Percentiles rank a stretch among this genome's conserved stretches.
phyloP scores from a whole-genome alignment of 2,888 invertebrate species.

The Artemia sp. region DNA sequence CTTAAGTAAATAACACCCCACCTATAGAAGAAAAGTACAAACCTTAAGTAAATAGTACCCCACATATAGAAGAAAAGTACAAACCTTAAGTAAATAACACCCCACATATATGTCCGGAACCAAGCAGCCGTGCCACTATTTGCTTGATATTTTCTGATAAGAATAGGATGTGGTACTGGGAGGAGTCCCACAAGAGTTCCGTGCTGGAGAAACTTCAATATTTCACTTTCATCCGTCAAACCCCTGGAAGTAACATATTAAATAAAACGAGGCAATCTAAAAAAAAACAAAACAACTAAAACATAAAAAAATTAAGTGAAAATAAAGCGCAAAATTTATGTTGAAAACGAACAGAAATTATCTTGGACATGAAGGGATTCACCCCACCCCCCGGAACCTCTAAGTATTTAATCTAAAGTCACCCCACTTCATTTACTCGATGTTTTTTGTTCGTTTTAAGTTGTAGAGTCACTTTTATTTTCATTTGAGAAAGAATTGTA shows the following conservation, averaged over 20 bases:
- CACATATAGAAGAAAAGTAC: conserved; percentile 58
- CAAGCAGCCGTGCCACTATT: conserved; percentile 96
- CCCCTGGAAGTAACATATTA: conserved; percentile 45
- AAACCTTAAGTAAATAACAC: conserved; percentile 69
- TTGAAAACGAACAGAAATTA: too few species aligned
- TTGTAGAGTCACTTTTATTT: too few species aligned
- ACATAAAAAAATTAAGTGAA: background rate
- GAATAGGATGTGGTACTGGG: conserved; percentile 96
- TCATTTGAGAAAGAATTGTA: too few species aligned
- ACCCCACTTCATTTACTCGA: too few species aligned
- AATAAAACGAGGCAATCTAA: background rate
- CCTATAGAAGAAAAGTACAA: background rate
- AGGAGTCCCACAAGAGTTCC: conserved; percentile 90
- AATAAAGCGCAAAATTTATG: too few species aligned
- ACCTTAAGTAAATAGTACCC: conserved; percentile 83
- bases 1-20: too few species aligned
- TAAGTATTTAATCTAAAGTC: too few species aligned
- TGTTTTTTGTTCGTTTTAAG: too few species aligned
- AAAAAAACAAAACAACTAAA: conserved; percentile 21
- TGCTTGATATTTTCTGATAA: conserved; percentile 96
- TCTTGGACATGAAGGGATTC: too few species aligned
- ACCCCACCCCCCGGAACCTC: too few species aligned
- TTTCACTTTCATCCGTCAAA: conserved; percentile 96
- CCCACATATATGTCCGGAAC: conserved; percentile 99
- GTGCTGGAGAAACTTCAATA: conserved; percentile 94